Evolutionary conservation across 2,113 vertebrate species (phyloP).

Genomic region (Chascanopsetta lugubris): DNA sequence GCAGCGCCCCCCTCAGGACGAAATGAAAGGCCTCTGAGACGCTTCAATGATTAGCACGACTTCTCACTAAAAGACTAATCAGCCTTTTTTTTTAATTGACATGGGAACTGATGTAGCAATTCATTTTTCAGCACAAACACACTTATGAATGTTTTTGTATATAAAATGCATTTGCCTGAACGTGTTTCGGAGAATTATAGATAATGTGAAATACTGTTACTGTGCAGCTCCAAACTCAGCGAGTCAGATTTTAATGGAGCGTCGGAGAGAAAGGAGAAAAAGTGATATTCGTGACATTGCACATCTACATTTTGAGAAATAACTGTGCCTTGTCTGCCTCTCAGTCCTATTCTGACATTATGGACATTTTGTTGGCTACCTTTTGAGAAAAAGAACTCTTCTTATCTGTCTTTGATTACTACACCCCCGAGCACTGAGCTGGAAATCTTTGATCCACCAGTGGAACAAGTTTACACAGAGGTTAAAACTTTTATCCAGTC

Average conservation of each 20-base stretch:
- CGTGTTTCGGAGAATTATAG: no score
- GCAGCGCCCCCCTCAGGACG: conserved; percentile 69
- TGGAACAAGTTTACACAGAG: conserved; percentile 1
- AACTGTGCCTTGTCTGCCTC: neutral
- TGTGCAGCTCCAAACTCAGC: neutral
- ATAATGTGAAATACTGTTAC: no score
- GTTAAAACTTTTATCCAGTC: conserved; percentile 13
- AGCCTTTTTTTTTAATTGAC: no score
- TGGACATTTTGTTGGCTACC: neutral
- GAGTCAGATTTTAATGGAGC: neutral
- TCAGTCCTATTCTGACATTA: neutral
- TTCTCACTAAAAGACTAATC: no score
- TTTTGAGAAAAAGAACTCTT: conserved; percentile 5
- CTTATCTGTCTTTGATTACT: conserved; percentile 9
- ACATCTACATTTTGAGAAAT: neutral
- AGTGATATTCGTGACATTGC: neutral
- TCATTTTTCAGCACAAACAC: no score
- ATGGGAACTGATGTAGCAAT: no score
- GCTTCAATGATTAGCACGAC: no score
- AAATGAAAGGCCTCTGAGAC: neutral
- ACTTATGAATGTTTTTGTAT: no score
- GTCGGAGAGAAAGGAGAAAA: conserved; percentile 8
- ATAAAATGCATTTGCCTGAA: no score
- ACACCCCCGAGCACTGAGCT: neutral
- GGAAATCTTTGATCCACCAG: neutral